Evolutionary conservation across 2,113 vertebrate species (phyloP), one percentile per base, ranked within the genome.

Genomic region (Ctenodactylus gundi): DNA sequence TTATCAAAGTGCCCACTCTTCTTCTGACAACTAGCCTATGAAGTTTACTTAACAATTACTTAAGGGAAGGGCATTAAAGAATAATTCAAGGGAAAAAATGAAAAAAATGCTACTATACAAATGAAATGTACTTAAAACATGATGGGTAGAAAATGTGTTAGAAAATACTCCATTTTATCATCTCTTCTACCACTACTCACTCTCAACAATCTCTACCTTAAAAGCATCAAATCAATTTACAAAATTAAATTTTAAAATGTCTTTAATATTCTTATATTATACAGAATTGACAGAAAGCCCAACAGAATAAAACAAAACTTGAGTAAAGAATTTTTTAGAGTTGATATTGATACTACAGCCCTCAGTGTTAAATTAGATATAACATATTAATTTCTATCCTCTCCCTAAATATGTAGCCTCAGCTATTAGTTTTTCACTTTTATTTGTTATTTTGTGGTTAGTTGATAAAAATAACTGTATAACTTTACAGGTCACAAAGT

Each of bases 1-100:
- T 97, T 98, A 97, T 29, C 91, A 92, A 83, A 95, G 91, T 34
- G 90, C 78, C 85, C 41, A 97, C 84, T 91, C 68, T 97, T 98
- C 87, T 95, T 90, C 94, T 96, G 88, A 98, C 96, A 78, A 93
- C 72, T 82, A 6, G 58, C 60, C 88, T 94, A 36, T 60, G 85
- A 53, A 81, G 64, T 46, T 21, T 88, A n/a, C 27, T 76, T 75
- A 93, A 44, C 0, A 73, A 73, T 97, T 92, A 93, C 72, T 84
- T 86, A 95, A 95, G 87, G n/a, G n/a, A 62, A 93, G 70, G 91
- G 49, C 5, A 80, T 2, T 78, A 65, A 92, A 95, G 2, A 60
- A 70, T 41, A 57, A 85, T 29, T 70, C 23, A 64, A 76, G 46
- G 51, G 1, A 27, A 65, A 29, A 85, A 65, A 49, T 23, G 68